phyloP scores from a whole-genome alignment of 1,140 invertebrate genomes.

The Brachionus koreanus region DNA sequence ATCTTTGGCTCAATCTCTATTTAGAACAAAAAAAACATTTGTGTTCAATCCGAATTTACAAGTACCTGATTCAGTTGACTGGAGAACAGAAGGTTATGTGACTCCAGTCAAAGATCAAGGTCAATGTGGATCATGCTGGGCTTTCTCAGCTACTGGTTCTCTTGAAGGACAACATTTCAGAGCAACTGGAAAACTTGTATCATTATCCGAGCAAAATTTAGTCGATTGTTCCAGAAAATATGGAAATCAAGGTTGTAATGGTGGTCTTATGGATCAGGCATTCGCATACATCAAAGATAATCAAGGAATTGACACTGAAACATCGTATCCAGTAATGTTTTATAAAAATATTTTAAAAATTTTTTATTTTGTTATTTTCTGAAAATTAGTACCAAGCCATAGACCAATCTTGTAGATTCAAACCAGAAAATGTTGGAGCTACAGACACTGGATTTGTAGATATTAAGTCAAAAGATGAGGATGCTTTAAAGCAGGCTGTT shows the following conservation, averaged over 20 bases:
- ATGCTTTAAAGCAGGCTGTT: conserved; percentile 59
- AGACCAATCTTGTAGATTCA: conserved; percentile 36
- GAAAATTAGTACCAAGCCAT: neutral
- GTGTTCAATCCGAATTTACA: neutral
- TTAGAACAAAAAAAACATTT: neutral
- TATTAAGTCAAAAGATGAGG: conserved; percentile 47
- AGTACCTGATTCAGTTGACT: conserved; percentile 42
- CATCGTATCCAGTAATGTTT: conserved; percentile 33
- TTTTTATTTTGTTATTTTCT: neutral
- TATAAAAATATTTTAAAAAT: neutral
- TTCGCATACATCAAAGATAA: conserved; percentile 51
- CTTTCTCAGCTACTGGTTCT: conserved; percentile 47
- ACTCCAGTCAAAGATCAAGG: conserved; percentile 45
- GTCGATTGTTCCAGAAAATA: conserved; percentile 51
- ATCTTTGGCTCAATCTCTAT: neutral
- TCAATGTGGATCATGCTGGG: conserved; percentile 45
- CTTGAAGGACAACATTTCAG: conserved; percentile 50
- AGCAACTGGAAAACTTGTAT: conserved; percentile 48
- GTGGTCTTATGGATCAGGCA: conserved; percentile 55
- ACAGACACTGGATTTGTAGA: conserved; percentile 39
- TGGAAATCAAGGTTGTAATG: conserved; percentile 53
- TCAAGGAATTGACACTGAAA: conserved; percentile 42
- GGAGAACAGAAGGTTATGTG: conserved; percentile 38
- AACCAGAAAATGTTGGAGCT: conserved; percentile 28
- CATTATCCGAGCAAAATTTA: conserved; percentile 52